phyloP scores from a whole-genome alignment of 2,797 vertebrate genomes.

The Columba guinea region DNA sequence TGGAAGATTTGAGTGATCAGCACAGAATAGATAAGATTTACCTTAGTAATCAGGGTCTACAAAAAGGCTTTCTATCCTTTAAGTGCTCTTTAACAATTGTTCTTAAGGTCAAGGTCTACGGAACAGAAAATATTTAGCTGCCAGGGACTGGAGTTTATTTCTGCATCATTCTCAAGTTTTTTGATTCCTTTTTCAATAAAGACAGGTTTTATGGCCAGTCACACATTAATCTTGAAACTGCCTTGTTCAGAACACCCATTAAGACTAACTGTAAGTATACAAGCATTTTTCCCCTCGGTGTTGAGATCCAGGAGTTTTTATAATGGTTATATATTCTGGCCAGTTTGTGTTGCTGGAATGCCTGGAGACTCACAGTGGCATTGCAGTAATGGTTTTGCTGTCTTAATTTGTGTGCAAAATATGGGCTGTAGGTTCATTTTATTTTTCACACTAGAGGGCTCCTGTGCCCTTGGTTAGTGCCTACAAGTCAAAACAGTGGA shows the following conservation, averaged over 20 bases:
- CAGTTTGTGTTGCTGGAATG: background rate
- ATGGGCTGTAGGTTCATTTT: background rate
- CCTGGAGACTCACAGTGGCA: background rate
- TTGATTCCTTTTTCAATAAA: background rate
- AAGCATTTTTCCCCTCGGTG: background rate
- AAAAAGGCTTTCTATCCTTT: background rate
- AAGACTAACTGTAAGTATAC: background rate
- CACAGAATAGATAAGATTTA: background rate
- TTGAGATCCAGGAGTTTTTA: background rate
- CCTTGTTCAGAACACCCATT: background rate
- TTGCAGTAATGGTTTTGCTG: background rate
- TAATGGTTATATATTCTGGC: background rate
- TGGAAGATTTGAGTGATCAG: background rate
- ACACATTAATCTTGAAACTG: background rate
- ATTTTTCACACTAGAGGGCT: constrained; percentile 55
- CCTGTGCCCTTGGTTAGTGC: constrained; percentile 10
- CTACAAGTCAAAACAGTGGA: background rate
- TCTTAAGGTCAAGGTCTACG: background rate
- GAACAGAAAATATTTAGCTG: background rate
- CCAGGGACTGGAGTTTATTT: background rate
- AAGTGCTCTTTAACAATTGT: background rate
- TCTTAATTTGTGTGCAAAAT: background rate
- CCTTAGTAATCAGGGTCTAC: background rate
- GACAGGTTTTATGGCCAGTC: background rate
- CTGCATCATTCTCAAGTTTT: background rate